phyloP scores from a whole-genome alignment of 2,797 vertebrate species.

The Pitangus sulphuratus region DNA sequence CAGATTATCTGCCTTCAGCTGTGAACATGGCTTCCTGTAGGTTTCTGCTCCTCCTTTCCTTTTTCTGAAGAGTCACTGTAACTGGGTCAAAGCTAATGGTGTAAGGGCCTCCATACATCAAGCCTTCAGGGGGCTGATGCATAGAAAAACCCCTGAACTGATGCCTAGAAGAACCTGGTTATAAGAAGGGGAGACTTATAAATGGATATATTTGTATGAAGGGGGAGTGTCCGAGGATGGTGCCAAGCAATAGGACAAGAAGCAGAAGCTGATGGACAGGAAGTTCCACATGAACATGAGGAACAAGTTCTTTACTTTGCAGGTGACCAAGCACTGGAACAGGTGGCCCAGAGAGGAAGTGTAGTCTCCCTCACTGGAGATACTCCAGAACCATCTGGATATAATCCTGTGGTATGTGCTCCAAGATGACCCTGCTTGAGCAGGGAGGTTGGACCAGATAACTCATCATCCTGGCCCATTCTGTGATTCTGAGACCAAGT shows the following conservation, averaged over 20 bases:
- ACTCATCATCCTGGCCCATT: not conserved
- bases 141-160: not conserved
- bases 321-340: not conserved
- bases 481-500: not conserved
- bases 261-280: not conserved
- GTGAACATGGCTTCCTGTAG: not conserved
- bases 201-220: not conserved
- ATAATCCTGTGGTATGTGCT: not conserved
- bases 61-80: not conserved
- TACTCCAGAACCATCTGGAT: not conserved
- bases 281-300: not conserved
- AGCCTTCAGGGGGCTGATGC: not conserved
- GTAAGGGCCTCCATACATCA: not conserved
- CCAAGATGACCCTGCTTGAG: not conserved
- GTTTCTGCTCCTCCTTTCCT: not conserved
- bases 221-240: not conserved
- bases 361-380: not conserved
- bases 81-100: not conserved
- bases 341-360: not conserved
- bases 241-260: not conserved
- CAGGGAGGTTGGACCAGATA: not conserved
- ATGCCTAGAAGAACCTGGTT: not conserved
- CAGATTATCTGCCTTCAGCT: not conserved
- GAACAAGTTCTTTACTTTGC: not conserved
- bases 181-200: not conserved